Base-by-base conservation (phyloP, 2,888 invertebrate genomes). In the Parthenolecanium corni region DNA sequence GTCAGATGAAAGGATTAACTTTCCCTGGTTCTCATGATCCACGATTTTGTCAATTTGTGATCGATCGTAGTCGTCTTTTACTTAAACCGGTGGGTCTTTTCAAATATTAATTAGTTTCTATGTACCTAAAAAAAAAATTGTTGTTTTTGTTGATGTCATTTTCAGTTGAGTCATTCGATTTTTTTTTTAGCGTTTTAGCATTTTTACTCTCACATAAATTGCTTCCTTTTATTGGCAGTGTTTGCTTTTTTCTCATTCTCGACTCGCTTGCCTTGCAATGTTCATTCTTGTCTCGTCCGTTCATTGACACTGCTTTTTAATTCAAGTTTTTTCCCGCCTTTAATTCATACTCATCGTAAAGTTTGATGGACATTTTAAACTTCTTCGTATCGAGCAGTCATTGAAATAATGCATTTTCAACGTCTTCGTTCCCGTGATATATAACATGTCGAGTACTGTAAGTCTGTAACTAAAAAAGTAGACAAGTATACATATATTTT, bases 1-100 rank as follows among this genome's bases (percentile, higher is more conserved):
- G 53, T 58, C 84, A 92, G 91, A 88, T 90, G 81, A 93, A 93
- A 82, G 91, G 92, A 78, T 82, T 91, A 78, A 89, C 87, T 84
- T 90, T 92, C 80, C 91, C 91, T 77, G 93, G 93, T 79, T 89
- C 89, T 81, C 88, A 90, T 80, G 90, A 91, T 82, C 86, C 89
- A 76, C 84, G 85, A 79, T 91, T 90, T 83, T 90, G 91, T 82
- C 89, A 90, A 76, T 89, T 90, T 82, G 88, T 95, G 77, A 83
- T 93, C 80, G 93, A 94, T 78, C 86, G 94, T 79, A 95, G 94
- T 80, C 88, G 90, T 78, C 89, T 90, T 80, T 87, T 93, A 78
- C 84, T 95, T 79, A 86, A 85, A 81, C 89, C 91, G 93, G 94
- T 95, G 89, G 88, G 86, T 66, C 64, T 14, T 56, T 65, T 51